Conservation (phyloP, 2,888 invertebrate genomes). For the Stenoptilia bipunctidactyla region DNA sequence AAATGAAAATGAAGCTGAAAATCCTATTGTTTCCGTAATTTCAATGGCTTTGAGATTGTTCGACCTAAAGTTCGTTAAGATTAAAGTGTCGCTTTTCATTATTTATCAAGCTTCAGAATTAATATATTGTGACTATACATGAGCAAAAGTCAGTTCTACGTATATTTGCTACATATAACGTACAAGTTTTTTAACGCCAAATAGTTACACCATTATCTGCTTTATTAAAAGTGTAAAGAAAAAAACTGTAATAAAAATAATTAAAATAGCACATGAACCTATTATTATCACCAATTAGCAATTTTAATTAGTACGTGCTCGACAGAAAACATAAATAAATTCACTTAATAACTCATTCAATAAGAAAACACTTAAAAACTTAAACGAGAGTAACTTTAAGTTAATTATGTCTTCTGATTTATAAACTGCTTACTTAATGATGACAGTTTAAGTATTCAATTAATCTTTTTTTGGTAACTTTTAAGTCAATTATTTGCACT, state of each 20-base stretch:
- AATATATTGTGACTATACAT: no score
- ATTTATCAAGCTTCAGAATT: no score
- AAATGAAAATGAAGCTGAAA: no score
- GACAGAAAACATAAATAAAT: background rate
- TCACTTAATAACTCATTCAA: background rate
- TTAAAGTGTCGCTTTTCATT: no score
- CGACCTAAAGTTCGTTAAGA: no score
- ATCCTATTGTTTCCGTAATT: no score
- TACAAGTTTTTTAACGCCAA: no score
- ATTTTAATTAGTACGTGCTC: background rate
- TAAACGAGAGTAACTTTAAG: conserved; percentile 1
- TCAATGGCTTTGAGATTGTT: no score
- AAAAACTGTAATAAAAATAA: background rate
- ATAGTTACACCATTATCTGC: no score
- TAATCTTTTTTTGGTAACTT: background rate
- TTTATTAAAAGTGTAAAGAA: background rate
- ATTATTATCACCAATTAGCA: background rate
- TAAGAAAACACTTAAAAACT: background rate
- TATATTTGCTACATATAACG: no score
- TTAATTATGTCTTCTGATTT: conserved; percentile 1
- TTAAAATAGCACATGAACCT: background rate
- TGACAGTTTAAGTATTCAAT: conserved; percentile 1
- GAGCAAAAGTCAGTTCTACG: conserved; percentile 1
- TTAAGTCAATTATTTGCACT: background rate
- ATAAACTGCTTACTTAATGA: background rate